Evolutionary conservation across 2,888 invertebrate genomes (phyloP), one percentile per base, ranked within the genome.

Genomic region (Oxyteleia sp.): DNA sequence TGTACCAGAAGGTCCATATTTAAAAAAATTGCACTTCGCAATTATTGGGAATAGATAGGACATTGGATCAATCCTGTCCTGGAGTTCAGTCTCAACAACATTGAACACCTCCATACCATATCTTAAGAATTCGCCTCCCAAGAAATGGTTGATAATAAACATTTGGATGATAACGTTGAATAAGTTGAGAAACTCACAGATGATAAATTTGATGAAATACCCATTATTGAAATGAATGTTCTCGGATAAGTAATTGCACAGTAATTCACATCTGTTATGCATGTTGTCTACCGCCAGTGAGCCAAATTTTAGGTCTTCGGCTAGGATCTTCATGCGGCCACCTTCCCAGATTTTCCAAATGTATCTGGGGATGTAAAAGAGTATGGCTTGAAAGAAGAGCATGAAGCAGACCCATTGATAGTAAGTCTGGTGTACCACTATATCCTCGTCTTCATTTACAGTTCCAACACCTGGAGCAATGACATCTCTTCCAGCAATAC

Each of bases 21-120:
- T 97, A 94, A 97, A 96, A 95, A 98, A 98, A 55, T 97, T 96
- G 93, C 98, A 98, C 93, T 98, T 98, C 47, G 98, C 98, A 20
- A 98, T 96, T 10, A 97, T 95, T 0, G 98, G 98, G 93, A 98
- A 98, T 51, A 98, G 96, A 94, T 96, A 97, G 64, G 98, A 97
- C 98, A 98, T 98, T 0, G 98, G 97, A 91, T 98, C 98, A 80
- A 96, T 94, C 78, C 98, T 95, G 64, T 97, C 95, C 86, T 98
- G 7, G 10, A 8, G 1, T 1, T 32, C 32, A 1, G 4, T 1
- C 10, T 97, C 91, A 98, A 98, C 0, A 97, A 96, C 84, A 4
- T 13, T 23, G 92, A 98, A 95, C 4, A 98, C 97, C 57, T 96
- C 94, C 43, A 96, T 95, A 43, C 98, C 98, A 92, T 98, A 98